Conservation (phyloP, 2,888 invertebrate species). For the Orthonychiurus folsomi region DNA sequence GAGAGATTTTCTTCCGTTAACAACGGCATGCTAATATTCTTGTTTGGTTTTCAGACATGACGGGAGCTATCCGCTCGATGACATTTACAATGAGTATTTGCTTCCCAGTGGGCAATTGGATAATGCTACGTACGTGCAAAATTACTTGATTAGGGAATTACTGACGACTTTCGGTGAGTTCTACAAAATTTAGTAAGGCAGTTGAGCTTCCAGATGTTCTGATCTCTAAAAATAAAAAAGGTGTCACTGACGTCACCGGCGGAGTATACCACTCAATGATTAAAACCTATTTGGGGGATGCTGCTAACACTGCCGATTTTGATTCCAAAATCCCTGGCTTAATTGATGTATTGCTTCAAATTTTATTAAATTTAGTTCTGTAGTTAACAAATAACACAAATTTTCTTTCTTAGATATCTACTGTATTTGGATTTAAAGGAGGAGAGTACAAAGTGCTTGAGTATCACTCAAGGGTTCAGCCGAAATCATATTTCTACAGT, state of each 20-base stretch:
- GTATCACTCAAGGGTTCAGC: neutral
- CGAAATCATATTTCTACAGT: slow-evolving; percentile 12
- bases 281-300: slow-evolving; percentile 23
- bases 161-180: slow-evolving; percentile 24
- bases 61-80: slow-evolving; percentile 13
- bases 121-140: slow-evolving; percentile 22
- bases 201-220: no score
- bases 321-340: slow-evolving; percentile 25
- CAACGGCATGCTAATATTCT: no score
- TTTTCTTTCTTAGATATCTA: neutral
- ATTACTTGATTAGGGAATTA: slow-evolving; percentile 19
- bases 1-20: no score
- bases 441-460: slow-evolving; percentile 1
- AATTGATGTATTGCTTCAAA: slow-evolving; percentile 19
- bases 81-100: slow-evolving; percentile 29
- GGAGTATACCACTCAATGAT: slow-evolving; percentile 22
- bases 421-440: slow-evolving; percentile 10
- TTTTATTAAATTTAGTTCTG: neutral
- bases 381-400: neutral
- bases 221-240: no score
- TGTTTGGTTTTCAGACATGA: no score
- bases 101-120: slow-evolving; percentile 18
- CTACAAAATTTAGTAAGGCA: no score
- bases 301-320: slow-evolving; percentile 20
- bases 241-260: slow-evolving; percentile 18